Percentiles rank a stretch among this genome's conserved stretches.
phyloP scores from a whole-genome alignment of 2,797 vertebrate genomes.

The Clarias fuscus region DNA sequence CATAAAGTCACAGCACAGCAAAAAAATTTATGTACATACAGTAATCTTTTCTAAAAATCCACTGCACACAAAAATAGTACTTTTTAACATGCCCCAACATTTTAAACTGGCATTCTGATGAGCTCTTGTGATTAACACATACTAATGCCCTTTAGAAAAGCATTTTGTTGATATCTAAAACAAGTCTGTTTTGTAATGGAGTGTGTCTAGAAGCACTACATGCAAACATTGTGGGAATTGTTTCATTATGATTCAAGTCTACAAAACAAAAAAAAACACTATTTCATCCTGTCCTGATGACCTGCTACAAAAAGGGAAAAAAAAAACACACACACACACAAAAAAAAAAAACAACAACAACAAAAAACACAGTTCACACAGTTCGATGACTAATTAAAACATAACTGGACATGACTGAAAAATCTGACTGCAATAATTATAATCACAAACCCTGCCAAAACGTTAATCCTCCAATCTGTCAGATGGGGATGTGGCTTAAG shows the following conservation, averaged over 20 bases:
- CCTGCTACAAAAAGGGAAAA: slow-evolving; percentile 50
- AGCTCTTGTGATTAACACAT: slow-evolving; percentile 10
- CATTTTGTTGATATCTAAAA: slow-evolving; percentile 29
- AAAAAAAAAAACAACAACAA: slow-evolving; percentile 46
- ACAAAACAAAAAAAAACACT: slow-evolving; percentile 30
- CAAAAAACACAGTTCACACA: slow-evolving; percentile 45
- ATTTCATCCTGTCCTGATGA: slow-evolving; percentile 2
- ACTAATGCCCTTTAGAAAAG: slow-evolving; percentile 22
- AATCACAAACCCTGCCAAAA: slow-evolving; percentile 40
- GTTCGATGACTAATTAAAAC: slow-evolving; percentile 49
- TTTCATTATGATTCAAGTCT: slow-evolving; percentile 26
- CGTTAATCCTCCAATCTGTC: slow-evolving; percentile 22
- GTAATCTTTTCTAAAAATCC: slow-evolving; percentile 23
- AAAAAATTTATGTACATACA: slow-evolving; percentile 29
- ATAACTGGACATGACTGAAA: slow-evolving; percentile 43
- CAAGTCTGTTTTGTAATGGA: slow-evolving; percentile 19
- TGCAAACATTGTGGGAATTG: slow-evolving; percentile 27
- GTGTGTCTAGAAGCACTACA: slow-evolving; percentile 25
- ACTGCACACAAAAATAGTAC: slow-evolving; percentile 16
- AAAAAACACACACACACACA: slow-evolving; percentile 12
- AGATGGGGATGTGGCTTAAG: slow-evolving; percentile 42
- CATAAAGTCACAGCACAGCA: slow-evolving; percentile 8
- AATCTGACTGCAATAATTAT: slow-evolving; percentile 37
- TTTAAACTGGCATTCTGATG: slow-evolving; percentile 12
- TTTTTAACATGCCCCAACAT: slow-evolving; percentile 20